Base-by-base conservation (phyloP, 2,113 vertebrate species). In the Tragulus kanchil region DNA sequence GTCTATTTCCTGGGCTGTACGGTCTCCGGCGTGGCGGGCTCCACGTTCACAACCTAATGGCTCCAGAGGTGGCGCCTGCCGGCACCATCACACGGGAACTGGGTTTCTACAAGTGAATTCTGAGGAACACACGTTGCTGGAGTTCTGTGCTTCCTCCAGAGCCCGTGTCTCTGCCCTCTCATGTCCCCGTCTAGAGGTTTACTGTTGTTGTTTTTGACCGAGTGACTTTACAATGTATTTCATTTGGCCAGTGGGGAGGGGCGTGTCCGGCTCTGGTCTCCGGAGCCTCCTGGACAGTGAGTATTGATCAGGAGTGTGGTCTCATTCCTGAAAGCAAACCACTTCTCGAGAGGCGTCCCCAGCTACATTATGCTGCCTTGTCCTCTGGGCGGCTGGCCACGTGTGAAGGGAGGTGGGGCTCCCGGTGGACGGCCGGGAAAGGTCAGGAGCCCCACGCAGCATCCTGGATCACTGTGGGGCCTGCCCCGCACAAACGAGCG, bases 381-480 rank as follows among this genome's bases (percentile, higher is more conserved):
- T 98, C 95, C 98, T 98, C 99, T 98, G 2, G 36, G 96, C 77
- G 3, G 85, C 4, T 26, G 1, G 0, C 71, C 75, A 79, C 59
- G 95, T 96, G 50, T 98, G 98, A 96, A 90, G 97, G 97, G 96
- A 98, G 98, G 95, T 9, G 23, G 93, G 87, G 90, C 78, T 98
- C 98, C 98, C 96, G 0, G 97, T 59, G 96, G 98, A 97, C 92
- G 83, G 89, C 87, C 16, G 31, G 1, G 71, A 84, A 98, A 98
- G 98, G 98, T 99, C 97, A 99, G 97, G 89, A 95, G 94, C 89
- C 78, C 3, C 69, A 10, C 23, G 0, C 71, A 96, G 98, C 98
- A 98, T 98, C 98, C 75, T 0, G 28, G 81, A 98, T 98, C 97
- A 98, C 6, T 1, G 48, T 93, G 1, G 36, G 96, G 97, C 87